Base-by-base conservation (phyloP, 2,113 vertebrate genomes). In the Monopterus albus region DNA sequence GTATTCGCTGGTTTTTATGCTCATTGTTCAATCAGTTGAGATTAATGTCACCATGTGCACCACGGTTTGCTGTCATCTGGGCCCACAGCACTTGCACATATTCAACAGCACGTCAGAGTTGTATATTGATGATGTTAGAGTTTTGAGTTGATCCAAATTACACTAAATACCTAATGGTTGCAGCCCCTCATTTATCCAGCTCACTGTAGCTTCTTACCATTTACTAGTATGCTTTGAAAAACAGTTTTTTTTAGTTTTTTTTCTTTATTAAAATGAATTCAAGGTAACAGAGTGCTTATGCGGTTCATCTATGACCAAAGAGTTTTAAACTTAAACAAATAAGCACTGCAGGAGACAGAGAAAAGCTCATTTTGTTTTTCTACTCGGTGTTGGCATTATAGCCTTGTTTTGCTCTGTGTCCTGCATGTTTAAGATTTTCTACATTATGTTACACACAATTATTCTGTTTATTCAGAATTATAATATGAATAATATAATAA, bases 221-320 rank as follows among this genome's bases (percentile, higher is more conserved):
- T n/a, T n/a, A n/a, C n/a, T n/a, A n/a, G n/a, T n/a, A n/a, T n/a
- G n/a, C n/a, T n/a, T n/a, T n/a, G n/a, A n/a, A n/a, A n/a, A n/a
- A n/a, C n/a, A n/a, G n/a, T n/a, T n/a, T n/a, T n/a, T n/a, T n/a
- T n/a, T n/a, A n/a, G n/a, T n/a, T n/a, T n/a, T n/a, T n/a, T n/a
- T n/a, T n/a, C n/a, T n/a, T n/a, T n/a, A n/a, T n/a, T n/a, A n/a
- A n/a, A n/a, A n/a, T n/a, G n/a, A n/a, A n/a, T n/a, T n/a, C n/a
- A n/a, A n/a, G n/a, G n/a, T n/a, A n/a, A n/a, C n/a, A n/a, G n/a
- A n/a, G n/a, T n/a, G n/a, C n/a, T n/a, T n/a, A n/a, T n/a, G n/a
- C n/a, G 5, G 59, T 39, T 63, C 1, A 46, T 56, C 28, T 50
- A 25, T 72, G 35, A 67, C n/a, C 21, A 52, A 35, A 47, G 7